Base-by-base conservation (phyloP, 1,140 invertebrate species). In the Bactericera cockerelli region DNA sequence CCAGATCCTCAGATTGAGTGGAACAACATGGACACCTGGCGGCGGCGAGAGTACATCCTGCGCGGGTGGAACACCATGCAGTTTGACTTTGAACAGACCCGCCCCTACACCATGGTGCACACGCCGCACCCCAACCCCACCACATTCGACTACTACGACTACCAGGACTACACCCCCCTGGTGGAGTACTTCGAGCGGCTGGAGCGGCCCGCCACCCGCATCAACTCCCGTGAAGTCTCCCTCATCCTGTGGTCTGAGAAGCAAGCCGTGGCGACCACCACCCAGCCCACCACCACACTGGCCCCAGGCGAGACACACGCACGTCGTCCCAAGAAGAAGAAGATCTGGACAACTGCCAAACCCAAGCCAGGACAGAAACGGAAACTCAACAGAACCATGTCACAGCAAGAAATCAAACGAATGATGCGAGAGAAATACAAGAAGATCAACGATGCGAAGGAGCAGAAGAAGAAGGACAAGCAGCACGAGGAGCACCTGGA, bases 321-420 rank as follows among this genome's bases (percentile, higher is more conserved):
- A 49, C n/a, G 42, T 8, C 3, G 8, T 10, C 42, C 8, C 22
- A 49, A 49, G 42, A 49, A 49, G 22, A 49, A 22, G 22, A 49
- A 49, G 22, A 16, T 49, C 4, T 49, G 42, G 42, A 49, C 42
- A 49, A 49, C 42, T 3, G 42, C 42, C n/a, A 49, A 22, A 49
- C n/a, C 22, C n/a, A 16, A 22, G 22, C 8, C 42, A 10, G 42
- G 42, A 16, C n/a, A 19, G 3, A 49, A 49, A 16, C n/a, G 42
- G n/a, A 4, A 16, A 6, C 3, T 19, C 3, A 49, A 49, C 19
- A 16, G 42, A 49, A 49, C 42, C n/a, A 49, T 49, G 4, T 19
- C n/a, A 10, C 42, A 49, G n/a, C 42, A 49, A n/a, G 42, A 49
- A 16, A 49, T 49, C n/a, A 49, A 49, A 49, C 42, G 42, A 19